These are phyloP conservation scores for Papilio dardanus DNA, from an alignment of 1,140 invertebrate genomes.

Conservation along the genomic window DNA sequence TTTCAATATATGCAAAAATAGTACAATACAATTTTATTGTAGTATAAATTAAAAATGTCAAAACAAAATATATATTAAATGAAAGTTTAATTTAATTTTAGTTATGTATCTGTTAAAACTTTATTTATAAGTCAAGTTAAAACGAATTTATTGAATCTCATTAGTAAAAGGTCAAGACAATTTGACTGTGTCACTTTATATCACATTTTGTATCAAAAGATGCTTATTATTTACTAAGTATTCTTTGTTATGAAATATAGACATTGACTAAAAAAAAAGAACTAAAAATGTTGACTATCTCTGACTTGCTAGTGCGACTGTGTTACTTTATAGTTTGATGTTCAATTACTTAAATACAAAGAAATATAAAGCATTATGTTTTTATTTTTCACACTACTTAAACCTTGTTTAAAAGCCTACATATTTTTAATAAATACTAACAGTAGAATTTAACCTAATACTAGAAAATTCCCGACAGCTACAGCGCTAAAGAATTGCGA, in stretches of 20 bases:
- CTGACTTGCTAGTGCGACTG: not conserved
- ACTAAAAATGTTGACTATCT: not conserved
- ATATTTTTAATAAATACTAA: no score
- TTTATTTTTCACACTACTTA: no score
- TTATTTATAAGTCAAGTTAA: not conserved
- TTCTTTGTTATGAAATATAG: not conserved
- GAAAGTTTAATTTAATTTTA: not conserved
- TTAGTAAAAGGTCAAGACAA: constrained; percentile 4
- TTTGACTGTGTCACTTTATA: not conserved
- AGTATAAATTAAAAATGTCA: no score
- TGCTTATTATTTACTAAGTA: constrained; percentile 1
- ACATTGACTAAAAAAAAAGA: not conserved
- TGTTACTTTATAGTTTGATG: not conserved
- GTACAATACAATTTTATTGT: no score
- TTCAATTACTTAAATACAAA: not conserved
- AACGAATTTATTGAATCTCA: not conserved
- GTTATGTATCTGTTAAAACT: not conserved
- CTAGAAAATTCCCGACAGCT: no score
- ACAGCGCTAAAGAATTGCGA: no score
- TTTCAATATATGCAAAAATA: no score
- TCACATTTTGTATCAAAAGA: constrained; percentile 1
- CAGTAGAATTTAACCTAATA: no score
- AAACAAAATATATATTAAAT: not conserved
- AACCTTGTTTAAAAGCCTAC: no score
- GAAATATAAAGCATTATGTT: not conserved